Evolutionary conservation across 2,888 invertebrate genomes (phyloP), one percentile per base, ranked within the genome.

Genomic region (Sesia apiformis): DNA sequence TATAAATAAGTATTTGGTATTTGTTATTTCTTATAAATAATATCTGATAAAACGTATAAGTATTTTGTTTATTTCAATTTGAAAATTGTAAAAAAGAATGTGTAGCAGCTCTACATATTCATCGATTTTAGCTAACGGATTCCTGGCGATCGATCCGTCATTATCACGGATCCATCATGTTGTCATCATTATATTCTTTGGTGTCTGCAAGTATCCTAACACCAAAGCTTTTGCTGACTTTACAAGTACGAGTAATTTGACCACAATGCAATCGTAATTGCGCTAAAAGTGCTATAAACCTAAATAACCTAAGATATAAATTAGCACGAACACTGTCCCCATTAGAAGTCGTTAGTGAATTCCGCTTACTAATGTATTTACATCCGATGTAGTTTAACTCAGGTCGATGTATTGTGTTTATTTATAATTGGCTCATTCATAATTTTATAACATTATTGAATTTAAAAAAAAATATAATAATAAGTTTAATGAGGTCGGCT

Each of bases 361-460:
- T 79, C 77, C 81, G 77, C 78, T 70, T 67, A 68, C 67, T 66
- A 78, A 79, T 76, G 69, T 70, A 78, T 75, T 76, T 63, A 70
- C 73, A 72, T 72, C 65, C 69, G 69, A 65, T 70, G 65, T 63
- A 8, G 39, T 65, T 64, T 61, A 65, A 59, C 65, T 53, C 74
- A 72, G 84, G 84, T 84, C 82, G 82, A 74, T 67, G 83, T 60
- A 77, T 84, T 77, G 71, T 68, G 66, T 62, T 68, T 68, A 74
- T 58, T 52, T 61, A 64, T 63, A 64, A 61, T 61, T 60, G 60
- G 63, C 61, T 55, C 57, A 43, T 55, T 51, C 2, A 23, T 23
- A 23, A 23, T 23, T 23, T 23, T 23, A 46, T 7, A 43, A 4
- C n/a, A n/a, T 46, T 46, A 6, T 8, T 8, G 23, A 3, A 46